Evolutionary conservation across 2,113 vertebrate species (phyloP), one percentile per base, ranked within the genome.

Genomic region (Chaenocephalus aceratus): DNA sequence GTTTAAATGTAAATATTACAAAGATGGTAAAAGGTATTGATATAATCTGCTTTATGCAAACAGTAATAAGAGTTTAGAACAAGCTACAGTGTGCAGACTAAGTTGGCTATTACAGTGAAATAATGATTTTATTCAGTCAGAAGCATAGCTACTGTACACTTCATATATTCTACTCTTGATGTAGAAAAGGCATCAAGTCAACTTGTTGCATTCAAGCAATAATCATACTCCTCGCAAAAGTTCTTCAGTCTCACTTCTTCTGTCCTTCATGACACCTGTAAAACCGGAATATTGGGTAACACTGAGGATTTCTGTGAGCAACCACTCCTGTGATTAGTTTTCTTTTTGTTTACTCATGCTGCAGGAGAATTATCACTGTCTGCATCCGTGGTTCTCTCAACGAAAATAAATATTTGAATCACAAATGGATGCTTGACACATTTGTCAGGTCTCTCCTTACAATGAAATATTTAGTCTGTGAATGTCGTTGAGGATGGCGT

Each of bases 401-500:
- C 45, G 54, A 4, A 6, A 23, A 62, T 52, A 8, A 75, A 51
- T 2, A 15, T 13, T 1, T 48, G 44, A 21, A 26, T 71, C 8
- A 63, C 13, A 23, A 46, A 30, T 30, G 10, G 61, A 68, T 11
- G 3, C 13, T 62, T 8, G 15, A 57, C 49, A 11, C 6, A 2
- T 26, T 4, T 2, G 15, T 74, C 75, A 79, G 59, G 49, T 30
- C 7, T 62, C 44, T 2, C 58, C 77, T 46, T 52, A 60, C 62
- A 1, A 53, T 0, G 18, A 2, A 66, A 30, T 10, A 21, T 54
- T 77, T 2, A 41, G 73, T 45, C 80, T 77, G 83, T 91, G 84
- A 23, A 87, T 62, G 66, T 92, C 92, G 7, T 92, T 92, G 67
- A 93, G 81, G 36, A 91, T 65, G 0, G 93, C 91, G 16, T 95